Conservation (phyloP, 2,797 vertebrate genomes). For the Esox lucius region DNA sequence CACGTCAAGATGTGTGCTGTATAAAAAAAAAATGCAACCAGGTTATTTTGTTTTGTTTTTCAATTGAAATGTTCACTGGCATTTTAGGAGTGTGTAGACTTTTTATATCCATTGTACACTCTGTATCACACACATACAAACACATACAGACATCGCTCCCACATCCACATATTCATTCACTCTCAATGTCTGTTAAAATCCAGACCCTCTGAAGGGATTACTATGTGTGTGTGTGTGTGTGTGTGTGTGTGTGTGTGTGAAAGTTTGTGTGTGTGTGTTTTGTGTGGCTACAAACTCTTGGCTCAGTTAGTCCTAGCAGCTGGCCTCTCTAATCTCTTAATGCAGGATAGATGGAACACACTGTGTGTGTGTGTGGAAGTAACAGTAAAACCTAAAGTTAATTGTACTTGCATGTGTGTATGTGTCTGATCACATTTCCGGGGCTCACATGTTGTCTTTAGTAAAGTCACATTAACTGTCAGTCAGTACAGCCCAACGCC, state of each 20-base stretch:
- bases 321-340: slow-evolving; percentile 72
- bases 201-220: slow-evolving; percentile 32
- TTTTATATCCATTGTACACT: too few relatives aligned
- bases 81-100: too few relatives aligned
- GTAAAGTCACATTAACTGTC: neutral
- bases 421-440: neutral
- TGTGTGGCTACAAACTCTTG: slow-evolving; percentile 22
- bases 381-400: neutral
- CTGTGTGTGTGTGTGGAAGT: slow-evolving; percentile 7
- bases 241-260: slow-evolving; percentile 17
- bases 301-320: slow-evolving; percentile 62
- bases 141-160: neutral
- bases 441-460: neutral
- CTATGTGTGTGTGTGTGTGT: slow-evolving; percentile 20
- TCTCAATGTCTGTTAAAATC: neutral
- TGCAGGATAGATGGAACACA: slow-evolving; percentile 49
- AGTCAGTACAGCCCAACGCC: too few relatives aligned
- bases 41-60: too few relatives aligned
- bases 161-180: neutral
- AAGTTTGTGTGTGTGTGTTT: slow-evolving; percentile 14
- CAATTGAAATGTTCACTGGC: too few relatives aligned
- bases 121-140: neutral
- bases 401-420: slow-evolving; percentile 12
- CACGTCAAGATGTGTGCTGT: too few relatives aligned
- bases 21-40: too few relatives aligned